These are phyloP conservation scores for Hemaris fuciformis DNA, from an alignment of 2,888 invertebrate species.

Conservation along the genomic window DNA sequence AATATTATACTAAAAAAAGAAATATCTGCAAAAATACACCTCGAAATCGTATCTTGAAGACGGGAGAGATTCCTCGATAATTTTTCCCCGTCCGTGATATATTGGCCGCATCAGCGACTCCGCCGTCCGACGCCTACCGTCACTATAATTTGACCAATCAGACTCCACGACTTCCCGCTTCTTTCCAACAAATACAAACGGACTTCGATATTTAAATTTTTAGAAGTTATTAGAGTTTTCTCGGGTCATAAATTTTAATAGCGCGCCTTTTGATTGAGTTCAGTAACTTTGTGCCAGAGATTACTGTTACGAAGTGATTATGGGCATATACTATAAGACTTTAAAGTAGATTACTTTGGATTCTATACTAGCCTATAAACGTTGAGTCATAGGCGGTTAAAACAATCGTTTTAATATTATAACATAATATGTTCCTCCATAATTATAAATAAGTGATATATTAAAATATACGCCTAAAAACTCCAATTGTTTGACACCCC, in stretches of 20 bases:
- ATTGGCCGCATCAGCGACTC: conserved; percentile 35
- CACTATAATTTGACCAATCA: conserved; percentile 56
- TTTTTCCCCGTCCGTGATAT: conserved; percentile 36
- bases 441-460: too few species aligned
- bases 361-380: too few species aligned
- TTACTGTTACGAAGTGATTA: background rate
- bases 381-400: too few species aligned
- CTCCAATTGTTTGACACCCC: too few species aligned
- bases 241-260: background rate
- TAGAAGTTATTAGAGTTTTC: background rate
- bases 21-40: background rate
- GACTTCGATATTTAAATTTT: background rate
- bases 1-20: background rate
- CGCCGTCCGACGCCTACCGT: conserved; percentile 18
- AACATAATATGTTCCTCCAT: too few species aligned
- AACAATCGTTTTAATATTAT: too few species aligned
- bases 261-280: background rate
- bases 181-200: conserved; percentile 4
- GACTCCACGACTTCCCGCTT: background rate
- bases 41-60: background rate
- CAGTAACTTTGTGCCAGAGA: background rate
- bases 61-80: background rate
- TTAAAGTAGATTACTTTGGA: too few species aligned
- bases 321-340: too few species aligned
- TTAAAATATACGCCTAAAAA: too few species aligned